Conservation (phyloP, 1,140 invertebrate genomes). For the Calephelis nemesis region DNA sequence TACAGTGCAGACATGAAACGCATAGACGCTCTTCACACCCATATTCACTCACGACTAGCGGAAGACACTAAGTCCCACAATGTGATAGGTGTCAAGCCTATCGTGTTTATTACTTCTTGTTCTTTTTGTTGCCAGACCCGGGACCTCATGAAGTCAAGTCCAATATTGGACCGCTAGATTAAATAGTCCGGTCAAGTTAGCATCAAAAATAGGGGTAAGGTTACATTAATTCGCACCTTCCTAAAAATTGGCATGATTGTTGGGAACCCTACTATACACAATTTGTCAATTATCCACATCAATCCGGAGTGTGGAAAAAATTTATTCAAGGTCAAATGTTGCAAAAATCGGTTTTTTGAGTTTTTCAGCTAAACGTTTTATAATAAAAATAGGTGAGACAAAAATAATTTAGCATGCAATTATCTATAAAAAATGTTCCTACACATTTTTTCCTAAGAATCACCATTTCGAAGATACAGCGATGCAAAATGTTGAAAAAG, state of each 20-base stretch:
- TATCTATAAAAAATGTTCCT: constrained; percentile 23
- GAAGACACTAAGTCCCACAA: too few relatives aligned
- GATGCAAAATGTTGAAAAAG: constrained; percentile 13
- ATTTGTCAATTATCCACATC: constrained; percentile 26
- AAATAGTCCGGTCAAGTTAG: neutral
- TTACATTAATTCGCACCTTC: constrained; percentile 24
- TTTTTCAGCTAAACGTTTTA: constrained; percentile 22
- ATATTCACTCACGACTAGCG: too few relatives aligned
- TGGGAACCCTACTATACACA: constrained; percentile 21
- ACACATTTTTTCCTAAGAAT: constrained; percentile 11
- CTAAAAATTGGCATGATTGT: constrained; percentile 22
- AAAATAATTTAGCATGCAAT: constrained; percentile 24
- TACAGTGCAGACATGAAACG: too few relatives aligned
- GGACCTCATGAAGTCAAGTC: too few relatives aligned
- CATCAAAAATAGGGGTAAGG: neutral
- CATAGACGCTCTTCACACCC: too few relatives aligned
- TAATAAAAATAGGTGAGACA: constrained; percentile 14
- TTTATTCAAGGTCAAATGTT: constrained; percentile 26
- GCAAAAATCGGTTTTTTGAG: constrained; percentile 21
- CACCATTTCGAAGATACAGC: neutral
- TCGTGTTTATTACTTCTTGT: too few relatives aligned
- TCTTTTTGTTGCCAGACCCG: too few relatives aligned
- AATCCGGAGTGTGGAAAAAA: constrained; percentile 20
- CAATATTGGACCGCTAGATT: too few relatives aligned
- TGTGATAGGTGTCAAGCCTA: too few relatives aligned